These are phyloP conservation scores for Monodelphis domestica DNA, from an alignment of 2,797 vertebrate species.

Conservation along the genomic window DNA sequence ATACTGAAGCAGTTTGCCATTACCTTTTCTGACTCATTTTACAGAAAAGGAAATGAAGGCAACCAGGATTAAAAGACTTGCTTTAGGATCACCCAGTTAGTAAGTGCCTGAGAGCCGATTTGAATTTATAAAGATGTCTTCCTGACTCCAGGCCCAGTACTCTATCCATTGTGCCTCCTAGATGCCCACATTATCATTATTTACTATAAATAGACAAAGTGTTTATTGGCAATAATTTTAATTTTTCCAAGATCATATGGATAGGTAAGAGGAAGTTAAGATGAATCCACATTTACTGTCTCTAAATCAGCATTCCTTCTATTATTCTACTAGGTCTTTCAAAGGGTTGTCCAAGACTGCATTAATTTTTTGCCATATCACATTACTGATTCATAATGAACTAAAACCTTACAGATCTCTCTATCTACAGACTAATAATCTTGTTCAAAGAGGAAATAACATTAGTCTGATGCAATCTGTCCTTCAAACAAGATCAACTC, in stretches of 20 bases:
- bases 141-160: background rate
- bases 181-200: too few species aligned
- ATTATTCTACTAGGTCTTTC: background rate
- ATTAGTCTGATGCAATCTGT: background rate
- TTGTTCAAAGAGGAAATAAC: background rate
- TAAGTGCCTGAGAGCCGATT: background rate
- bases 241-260: background rate
- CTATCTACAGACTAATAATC: background rate
- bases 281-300: background rate
- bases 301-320: background rate
- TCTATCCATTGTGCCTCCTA: accelerated
- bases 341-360: background rate
- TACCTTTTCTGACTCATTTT: background rate
- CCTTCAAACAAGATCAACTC: background rate
- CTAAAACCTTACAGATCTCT: background rate
- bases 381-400: background rate
- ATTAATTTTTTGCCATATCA: too few species aligned
- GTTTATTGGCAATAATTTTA: too few species aligned
- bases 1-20: background rate
- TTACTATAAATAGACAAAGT: too few species aligned
- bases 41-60: background rate
- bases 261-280: background rate
- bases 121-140: background rate
- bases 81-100: background rate
- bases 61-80: background rate